Evolutionary conservation across 1,140 invertebrate species (phyloP).

Genomic region (Euura saliciscinereae): DNA sequence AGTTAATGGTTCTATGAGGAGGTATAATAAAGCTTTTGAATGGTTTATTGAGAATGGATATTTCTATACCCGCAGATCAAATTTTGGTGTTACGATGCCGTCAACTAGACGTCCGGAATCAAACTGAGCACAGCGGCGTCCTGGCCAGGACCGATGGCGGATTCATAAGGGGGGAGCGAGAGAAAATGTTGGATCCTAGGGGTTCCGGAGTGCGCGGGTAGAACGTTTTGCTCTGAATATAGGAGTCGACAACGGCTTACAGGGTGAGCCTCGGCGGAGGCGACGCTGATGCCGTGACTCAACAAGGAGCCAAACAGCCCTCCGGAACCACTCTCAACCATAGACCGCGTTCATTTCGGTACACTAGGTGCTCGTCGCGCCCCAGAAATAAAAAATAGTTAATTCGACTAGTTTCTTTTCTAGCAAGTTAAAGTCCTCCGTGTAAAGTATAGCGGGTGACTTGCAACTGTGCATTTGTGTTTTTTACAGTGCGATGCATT

Average conservation of each 20-base stretch:
- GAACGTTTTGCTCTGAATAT: constrained; percentile 24
- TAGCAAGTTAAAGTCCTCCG: too few relatives aligned
- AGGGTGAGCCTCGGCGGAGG: not conserved
- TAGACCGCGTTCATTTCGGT: not conserved
- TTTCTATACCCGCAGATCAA: not conserved
- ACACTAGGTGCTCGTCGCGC: not conserved
- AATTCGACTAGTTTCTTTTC: too few relatives aligned
- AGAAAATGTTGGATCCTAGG: constrained; percentile 25
- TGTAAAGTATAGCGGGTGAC: too few relatives aligned
- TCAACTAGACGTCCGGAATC: constrained; percentile 42
- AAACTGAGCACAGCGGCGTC: constrained; percentile 52
- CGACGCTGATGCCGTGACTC: not conserved
- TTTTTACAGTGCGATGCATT: too few relatives aligned
- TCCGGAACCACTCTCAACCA: not conserved
- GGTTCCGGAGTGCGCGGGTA: constrained; percentile 18
- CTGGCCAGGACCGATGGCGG: constrained; percentile 51
- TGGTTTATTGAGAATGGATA: not conserved
- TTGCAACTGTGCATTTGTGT: too few relatives aligned
- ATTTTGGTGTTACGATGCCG: constrained; percentile 32
- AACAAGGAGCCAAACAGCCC: not conserved
- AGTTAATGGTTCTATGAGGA: not conserved
- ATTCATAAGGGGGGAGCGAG: constrained; percentile 43
- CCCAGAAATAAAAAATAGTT: too few relatives aligned
- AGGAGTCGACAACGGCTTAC: constrained; percentile 3
- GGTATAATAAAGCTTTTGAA: not conserved